phyloP scores from a whole-genome alignment of 2,888 invertebrate species.

The Yponomeuta cagnagella region DNA sequence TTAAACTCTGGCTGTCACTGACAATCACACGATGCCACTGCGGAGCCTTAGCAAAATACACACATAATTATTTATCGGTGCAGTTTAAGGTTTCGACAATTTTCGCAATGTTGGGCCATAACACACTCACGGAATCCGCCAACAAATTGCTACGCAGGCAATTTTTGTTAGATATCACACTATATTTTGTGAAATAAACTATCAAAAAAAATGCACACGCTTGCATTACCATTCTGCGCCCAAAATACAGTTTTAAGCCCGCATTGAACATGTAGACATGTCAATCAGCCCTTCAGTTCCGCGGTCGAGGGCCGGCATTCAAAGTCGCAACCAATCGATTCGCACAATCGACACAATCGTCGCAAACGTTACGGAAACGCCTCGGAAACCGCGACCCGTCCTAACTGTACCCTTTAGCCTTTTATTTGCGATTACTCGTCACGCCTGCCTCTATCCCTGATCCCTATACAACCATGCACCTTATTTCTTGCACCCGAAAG shows the following conservation, averaged over 20 bases:
- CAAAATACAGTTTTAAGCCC: slow-evolving; percentile 9
- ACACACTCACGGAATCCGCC: no score
- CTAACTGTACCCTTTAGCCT: slow-evolving; percentile 20
- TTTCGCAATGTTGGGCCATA: no score
- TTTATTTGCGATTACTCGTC: slow-evolving; percentile 11
- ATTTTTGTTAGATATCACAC: no score
- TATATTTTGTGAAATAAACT: no score
- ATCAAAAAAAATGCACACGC: no score
- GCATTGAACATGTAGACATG: slow-evolving; percentile 24
- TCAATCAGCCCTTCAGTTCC: slow-evolving; percentile 32
- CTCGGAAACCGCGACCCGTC: slow-evolving; percentile 25
- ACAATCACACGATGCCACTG: background rate
- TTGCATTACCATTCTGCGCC: background rate
- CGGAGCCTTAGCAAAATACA: background rate
- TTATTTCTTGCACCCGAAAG: background rate
- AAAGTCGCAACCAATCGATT: slow-evolving; percentile 13
- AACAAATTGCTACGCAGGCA: no score
- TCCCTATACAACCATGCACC: background rate
- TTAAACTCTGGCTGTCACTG: background rate
- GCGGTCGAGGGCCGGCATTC: slow-evolving; percentile 20
- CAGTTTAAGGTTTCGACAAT: no score
- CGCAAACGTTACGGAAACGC: slow-evolving; percentile 44
- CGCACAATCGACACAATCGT: slow-evolving; percentile 46
- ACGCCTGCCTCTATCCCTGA: slow-evolving; percentile 6
- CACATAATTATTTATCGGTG: no score